Base-by-base conservation (phyloP, 1,140 invertebrate species). In the Eurosta solidaginis region DNA sequence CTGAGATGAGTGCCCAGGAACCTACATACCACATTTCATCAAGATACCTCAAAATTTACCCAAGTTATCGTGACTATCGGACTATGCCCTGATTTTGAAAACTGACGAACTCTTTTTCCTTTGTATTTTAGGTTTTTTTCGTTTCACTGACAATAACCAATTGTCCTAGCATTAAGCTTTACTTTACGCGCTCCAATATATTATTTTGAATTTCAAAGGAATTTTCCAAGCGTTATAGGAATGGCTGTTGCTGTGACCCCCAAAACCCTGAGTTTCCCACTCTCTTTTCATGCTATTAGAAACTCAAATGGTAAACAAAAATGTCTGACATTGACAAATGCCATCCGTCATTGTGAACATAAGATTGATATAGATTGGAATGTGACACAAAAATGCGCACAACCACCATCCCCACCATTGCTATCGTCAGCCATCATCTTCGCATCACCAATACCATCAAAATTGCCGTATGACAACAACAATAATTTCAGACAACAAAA, bases 301-400 rank as follows among this genome's bases (percentile, higher is more conserved):
- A 83, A 80, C 79, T 49, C 59, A 79, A 84, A 87, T 83, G 82
- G 85, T 81, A 86, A 87, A 87, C 85, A 85, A 87, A 87, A 86
- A 87, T 87, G 85, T 85, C 85, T 87, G 85, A 87, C 85, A 87
- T 87, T 87, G 85, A 87, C 85, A 87, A 87, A 87, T 87, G 85
- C 81, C 85, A 87, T 87, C 85, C 85, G 85, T 87, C 85, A 87
- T 87, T 87, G 85, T 83, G 84, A 87, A 87, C 85, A 87, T 81
- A 87, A 87, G 85, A 87, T 87, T 87, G 85, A 87, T 87, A 87
- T 87, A 87, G 85, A 87, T 87, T 87, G 85, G 85, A 87, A 85
- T 87, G 85, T 87, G 85, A 87, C 85, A 87, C 83, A 87, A 85
- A 86, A 84, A 86, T 83, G 87, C 83, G 82, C 84, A 85, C 83